These are phyloP conservation scores for Phenganax stokvisi DNA, from an alignment of 92 coral and sea anemone genomes.

Conservation along the genomic window DNA sequence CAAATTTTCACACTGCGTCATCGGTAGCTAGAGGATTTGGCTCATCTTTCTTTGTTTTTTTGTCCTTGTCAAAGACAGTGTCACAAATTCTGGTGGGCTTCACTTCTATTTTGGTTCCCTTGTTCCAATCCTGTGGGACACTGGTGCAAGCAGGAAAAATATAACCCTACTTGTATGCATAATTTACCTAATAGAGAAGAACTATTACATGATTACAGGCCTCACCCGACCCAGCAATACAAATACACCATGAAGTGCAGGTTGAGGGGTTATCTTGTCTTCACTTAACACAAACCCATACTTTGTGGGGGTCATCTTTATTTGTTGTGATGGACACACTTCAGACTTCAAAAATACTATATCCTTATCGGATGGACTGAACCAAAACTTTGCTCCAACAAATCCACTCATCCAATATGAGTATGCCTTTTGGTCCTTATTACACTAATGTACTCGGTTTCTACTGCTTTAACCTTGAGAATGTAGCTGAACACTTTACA, in stretches of 20 bases:
- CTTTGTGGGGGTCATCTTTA: constrained; percentile 50
- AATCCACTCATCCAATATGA: not conserved
- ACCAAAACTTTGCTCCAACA: not conserved
- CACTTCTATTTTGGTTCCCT: constrained; percentile 15
- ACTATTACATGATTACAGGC: constrained; percentile 22
- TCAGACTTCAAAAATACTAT: constrained; percentile 15
- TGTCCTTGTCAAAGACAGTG: not conserved
- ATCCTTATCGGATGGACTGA: constrained; percentile 10
- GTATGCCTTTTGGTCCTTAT: too few species aligned
- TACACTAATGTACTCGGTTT: constrained; percentile 32
- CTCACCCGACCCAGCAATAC: constrained; percentile 19
- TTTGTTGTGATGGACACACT: constrained; percentile 50
- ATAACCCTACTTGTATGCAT: constrained; percentile 4
- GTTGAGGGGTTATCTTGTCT: not conserved
- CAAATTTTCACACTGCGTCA: constrained; percentile 28
- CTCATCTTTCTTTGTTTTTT: constrained; percentile 2
- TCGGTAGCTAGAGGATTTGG: not conserved
- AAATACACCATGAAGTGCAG: constrained; percentile 15
- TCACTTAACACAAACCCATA: constrained; percentile 51
- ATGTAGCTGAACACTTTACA: constrained; percentile 33
- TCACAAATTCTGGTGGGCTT: not conserved
- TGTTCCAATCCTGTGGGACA: constrained; percentile 21
- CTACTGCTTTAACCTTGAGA: constrained; percentile 38
- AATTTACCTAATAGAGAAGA: constrained; percentile 7
- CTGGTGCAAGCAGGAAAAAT: constrained; percentile 22